These are phyloP conservation scores for Pocillopora meandrina DNA, from an alignment of 92 coral and sea anemone species.

Conservation along the genomic window DNA sequence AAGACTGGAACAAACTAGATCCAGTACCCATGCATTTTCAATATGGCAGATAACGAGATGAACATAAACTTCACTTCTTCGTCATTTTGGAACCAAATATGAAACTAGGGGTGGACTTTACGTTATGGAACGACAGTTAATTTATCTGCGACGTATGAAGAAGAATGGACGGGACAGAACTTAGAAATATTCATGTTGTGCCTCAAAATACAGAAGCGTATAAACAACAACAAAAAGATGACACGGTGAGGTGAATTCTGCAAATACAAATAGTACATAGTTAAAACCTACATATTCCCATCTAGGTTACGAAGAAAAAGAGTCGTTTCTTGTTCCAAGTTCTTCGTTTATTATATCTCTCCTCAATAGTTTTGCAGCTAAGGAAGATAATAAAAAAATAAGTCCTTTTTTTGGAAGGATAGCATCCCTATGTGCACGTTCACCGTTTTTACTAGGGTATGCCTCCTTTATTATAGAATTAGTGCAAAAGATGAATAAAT, in stretches of 20 bases:
- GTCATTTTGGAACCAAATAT: background rate
- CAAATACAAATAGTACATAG: background rate
- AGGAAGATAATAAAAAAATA: too few relatives aligned
- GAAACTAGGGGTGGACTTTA: background rate
- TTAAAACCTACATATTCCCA: background rate
- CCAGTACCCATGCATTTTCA: conserved; percentile 30
- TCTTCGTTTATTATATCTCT: too few relatives aligned
- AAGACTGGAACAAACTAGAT: background rate
- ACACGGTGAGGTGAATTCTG: conserved; percentile 17
- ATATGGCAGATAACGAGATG: background rate
- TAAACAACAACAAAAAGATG: background rate
- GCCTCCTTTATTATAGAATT: too few relatives aligned
- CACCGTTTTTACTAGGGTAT: too few relatives aligned
- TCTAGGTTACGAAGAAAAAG: background rate
- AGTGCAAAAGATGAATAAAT: too few relatives aligned
- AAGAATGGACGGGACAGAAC: conserved; percentile 40
- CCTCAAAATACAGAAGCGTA: background rate
- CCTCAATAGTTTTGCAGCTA: too few relatives aligned
- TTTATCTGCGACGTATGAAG: background rate
- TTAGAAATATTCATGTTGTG: conserved; percentile 50
- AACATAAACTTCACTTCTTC: background rate
- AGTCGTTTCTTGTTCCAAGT: too few relatives aligned
- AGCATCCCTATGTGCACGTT: too few relatives aligned
- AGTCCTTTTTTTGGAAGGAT: too few relatives aligned
- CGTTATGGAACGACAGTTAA: background rate